These are phyloP conservation scores for Halisarca cf. caerulea DNA, from an alignment of 37 sponge, comb jelly and placozoan species.

Conservation along the genomic window DNA sequence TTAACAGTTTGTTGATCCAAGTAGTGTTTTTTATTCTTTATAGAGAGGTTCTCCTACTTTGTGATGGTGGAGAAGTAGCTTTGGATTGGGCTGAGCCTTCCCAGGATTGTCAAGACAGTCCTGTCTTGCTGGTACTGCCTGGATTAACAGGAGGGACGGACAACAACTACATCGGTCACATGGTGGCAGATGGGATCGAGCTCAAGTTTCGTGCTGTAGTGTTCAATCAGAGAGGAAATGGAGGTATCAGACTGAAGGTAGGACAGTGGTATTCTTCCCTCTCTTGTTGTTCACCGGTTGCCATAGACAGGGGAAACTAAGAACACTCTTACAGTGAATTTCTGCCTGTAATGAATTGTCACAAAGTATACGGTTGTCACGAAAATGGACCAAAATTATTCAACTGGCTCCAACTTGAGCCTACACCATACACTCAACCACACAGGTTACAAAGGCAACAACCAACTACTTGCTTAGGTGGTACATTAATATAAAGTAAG, in stretches of 20 bases:
- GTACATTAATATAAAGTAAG: too few species aligned
- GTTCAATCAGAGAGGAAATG: conserved; percentile 57
- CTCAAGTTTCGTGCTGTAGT: conserved; percentile 46
- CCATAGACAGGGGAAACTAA: background rate
- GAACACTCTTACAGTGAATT: background rate
- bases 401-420: too few species aligned
- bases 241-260: conserved; percentile 8
- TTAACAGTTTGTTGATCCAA: too few species aligned
- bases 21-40: too few species aligned
- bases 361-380: too few species aligned
- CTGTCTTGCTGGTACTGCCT: conserved; percentile 48
- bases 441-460: too few species aligned
- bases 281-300: too few species aligned
- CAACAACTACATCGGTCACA: conserved; percentile 52
- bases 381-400: too few species aligned
- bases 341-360: too few species aligned
- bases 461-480: too few species aligned
- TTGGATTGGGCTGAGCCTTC: conserved; percentile 64
- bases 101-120: background rate
- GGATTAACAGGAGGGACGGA: conserved; percentile 53
- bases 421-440: too few species aligned
- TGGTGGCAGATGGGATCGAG: conserved; percentile 55
- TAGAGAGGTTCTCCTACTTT: conserved; percentile 54
- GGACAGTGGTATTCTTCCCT: too few species aligned
- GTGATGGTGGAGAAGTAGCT: conserved; percentile 77